Evolutionary conservation across 2,797 vertebrate species (phyloP), one percentile per base, ranked within the genome.

Genomic region (Bucorvus abyssinicus): DNA sequence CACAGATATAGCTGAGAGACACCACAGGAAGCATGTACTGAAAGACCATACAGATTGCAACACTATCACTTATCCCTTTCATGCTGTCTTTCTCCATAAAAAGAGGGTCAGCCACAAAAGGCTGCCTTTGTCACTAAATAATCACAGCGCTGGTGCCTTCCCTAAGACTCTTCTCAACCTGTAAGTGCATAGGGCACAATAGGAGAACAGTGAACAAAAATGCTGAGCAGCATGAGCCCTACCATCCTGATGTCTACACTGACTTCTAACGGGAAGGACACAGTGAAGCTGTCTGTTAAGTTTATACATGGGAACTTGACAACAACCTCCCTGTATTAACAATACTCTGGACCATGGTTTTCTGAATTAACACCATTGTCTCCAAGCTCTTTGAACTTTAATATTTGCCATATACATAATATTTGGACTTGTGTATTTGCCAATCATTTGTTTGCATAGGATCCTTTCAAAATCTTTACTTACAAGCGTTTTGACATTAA

Each of bases 11-110:
- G 94, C 93, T 55, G 91, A 69, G 94, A 95, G 78, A 81, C 96
- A 36, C 96, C 21, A 64, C 95, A 60, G 96, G 94, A 95, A 91
- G 81, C 90, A 10, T 59, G 82, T 90, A 80, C 95, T 94, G 84
- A 95, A 84, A 94, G 94, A 53, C 78, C 73, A 8, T 38, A 59
- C 61, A 32, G 92, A 83, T 45, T 88, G 93, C 87, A 96, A 76
- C 40, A 10, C 90, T 73, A 90, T 96, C 96, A 67, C 93, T 96
- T 96, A 93, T 93, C 95, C 96, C 74, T 96, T 97, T 95, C 80
- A 95, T 89, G 96, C 86, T 91, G 96, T 84, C 93, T 91, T 50
- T 34, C 82, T 57, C 65, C 83, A 87, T 68, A 86, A 94, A 94
- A 87, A 90, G 87, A 94, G 63, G 57, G 8, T 29, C 85, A 61